phyloP scores from a whole-genome alignment of 2,888 invertebrate species.

The Hypolimnas misippus region DNA sequence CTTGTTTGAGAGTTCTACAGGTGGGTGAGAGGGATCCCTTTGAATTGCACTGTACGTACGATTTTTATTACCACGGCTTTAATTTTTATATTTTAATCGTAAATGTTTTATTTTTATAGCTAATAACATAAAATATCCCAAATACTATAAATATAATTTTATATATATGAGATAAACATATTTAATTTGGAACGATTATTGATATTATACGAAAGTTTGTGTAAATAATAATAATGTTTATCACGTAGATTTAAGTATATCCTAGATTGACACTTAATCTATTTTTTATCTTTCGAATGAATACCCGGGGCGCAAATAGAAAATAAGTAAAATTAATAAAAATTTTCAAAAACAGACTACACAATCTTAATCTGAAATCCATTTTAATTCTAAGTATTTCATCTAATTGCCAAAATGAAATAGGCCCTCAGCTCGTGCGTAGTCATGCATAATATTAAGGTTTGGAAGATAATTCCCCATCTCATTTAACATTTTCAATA shows the following conservation, averaged over 20 bases:
- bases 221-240: too few relatives aligned
- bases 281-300: too few relatives aligned
- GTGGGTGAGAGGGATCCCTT: slow-evolving; percentile 7
- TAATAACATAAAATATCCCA: background rate
- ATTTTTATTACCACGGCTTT: background rate
- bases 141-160: too few relatives aligned
- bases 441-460: slow-evolving; percentile 27
- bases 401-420: slow-evolving; percentile 15
- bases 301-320: too few relatives aligned
- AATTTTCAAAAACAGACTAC: too few relatives aligned
- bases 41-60: slow-evolving; percentile 3
- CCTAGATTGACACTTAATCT: too few relatives aligned
- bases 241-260: too few relatives aligned
- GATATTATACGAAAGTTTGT: too few relatives aligned
- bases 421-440: slow-evolving; percentile 12
- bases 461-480: slow-evolving; percentile 23
- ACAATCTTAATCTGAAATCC: background rate
- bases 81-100: background rate
- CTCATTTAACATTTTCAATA: slow-evolving; percentile 32
- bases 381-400: background rate
- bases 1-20: slow-evolving; percentile 13
- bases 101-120: background rate
- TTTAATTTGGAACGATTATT: too few relatives aligned
- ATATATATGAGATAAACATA: too few relatives aligned
- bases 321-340: too few relatives aligned